These are phyloP conservation scores for Dipus sagitta DNA, from an alignment of 2,797 vertebrate species.

Conservation along the genomic window DNA sequence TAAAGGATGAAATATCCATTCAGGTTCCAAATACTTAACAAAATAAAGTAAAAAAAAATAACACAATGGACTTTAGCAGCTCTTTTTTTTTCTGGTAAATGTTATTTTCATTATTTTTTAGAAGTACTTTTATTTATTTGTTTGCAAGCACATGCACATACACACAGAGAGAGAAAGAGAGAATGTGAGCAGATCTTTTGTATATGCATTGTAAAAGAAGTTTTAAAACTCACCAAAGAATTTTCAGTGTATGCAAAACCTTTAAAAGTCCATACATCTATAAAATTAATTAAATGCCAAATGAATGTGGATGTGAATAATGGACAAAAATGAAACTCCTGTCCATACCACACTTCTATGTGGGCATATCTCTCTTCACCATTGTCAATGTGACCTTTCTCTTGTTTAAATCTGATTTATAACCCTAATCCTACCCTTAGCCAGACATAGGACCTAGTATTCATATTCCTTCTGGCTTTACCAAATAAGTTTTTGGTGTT, in stretches of 20 bases:
- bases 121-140: too few relatives aligned
- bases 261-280: slow-evolving; percentile 39
- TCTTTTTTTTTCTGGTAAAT: not conserved
- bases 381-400: not conserved
- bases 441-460: not conserved
- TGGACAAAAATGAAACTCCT: slow-evolving; percentile 37
- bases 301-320: slow-evolving; percentile 12
- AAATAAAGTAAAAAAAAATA: slow-evolving; percentile 81
- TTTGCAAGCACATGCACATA: too few relatives aligned
- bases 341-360: fast-evolving
- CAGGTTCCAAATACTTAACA: slow-evolving; percentile 83
- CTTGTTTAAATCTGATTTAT: not conserved
- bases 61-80: slow-evolving; percentile 84
- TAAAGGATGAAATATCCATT: slow-evolving; percentile 30
- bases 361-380: not conserved
- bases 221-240: not conserved
- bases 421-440: not conserved
- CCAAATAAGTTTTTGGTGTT: slow-evolving; percentile 8
- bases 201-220: not conserved
- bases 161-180: too few relatives aligned
- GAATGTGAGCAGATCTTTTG: slow-evolving; percentile 34
- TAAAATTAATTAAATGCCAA: slow-evolving; percentile 64
- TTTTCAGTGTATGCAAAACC: slow-evolving; percentile 10
- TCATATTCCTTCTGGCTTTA: not conserved
- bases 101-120: too few relatives aligned